Conservation (phyloP, 2,797 vertebrate genomes). For the Rhyacichthys aspro region DNA sequence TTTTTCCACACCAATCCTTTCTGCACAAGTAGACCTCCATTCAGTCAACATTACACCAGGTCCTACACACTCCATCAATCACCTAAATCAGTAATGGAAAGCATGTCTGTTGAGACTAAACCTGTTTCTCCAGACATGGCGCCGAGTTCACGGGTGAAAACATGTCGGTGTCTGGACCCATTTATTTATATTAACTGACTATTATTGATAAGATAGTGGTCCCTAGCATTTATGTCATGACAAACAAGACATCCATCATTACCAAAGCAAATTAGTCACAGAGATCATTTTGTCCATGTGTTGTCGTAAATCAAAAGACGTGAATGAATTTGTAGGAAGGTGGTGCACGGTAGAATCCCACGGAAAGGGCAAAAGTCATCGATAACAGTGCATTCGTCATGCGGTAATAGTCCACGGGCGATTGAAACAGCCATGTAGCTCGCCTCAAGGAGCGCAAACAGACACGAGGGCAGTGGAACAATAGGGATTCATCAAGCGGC, state of each 20-base stretch:
- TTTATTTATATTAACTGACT: background rate
- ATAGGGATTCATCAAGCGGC: conserved; percentile 70
- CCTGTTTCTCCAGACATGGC: background rate
- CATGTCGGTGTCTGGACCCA: background rate
- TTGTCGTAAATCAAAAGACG: conserved; percentile 9
- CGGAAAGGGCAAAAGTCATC: conserved; percentile 30
- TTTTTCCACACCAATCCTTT: too few species aligned
- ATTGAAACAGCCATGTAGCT: conserved; percentile 60
- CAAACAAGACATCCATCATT: conserved; percentile 6
- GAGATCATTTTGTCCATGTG: conserved; percentile 5
- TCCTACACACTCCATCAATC: background rate
- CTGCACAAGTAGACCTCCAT: background rate
- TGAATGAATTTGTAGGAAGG: background rate
- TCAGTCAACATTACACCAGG: background rate
- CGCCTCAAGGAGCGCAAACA: conserved; percentile 63
- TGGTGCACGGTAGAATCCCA: conserved; percentile 25
- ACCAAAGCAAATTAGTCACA: background rate
- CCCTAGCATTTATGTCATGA: background rate
- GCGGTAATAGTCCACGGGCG: conserved; percentile 54
- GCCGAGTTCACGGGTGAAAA: too few species aligned
- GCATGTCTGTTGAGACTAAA: background rate
- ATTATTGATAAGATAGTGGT: conserved; percentile 5
- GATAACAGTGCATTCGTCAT: conserved; percentile 21
- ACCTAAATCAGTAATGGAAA: background rate
- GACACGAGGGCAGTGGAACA: conserved; percentile 58